Conservation (phyloP, 1,140 invertebrate genomes). For the Plutomurus gul region DNA sequence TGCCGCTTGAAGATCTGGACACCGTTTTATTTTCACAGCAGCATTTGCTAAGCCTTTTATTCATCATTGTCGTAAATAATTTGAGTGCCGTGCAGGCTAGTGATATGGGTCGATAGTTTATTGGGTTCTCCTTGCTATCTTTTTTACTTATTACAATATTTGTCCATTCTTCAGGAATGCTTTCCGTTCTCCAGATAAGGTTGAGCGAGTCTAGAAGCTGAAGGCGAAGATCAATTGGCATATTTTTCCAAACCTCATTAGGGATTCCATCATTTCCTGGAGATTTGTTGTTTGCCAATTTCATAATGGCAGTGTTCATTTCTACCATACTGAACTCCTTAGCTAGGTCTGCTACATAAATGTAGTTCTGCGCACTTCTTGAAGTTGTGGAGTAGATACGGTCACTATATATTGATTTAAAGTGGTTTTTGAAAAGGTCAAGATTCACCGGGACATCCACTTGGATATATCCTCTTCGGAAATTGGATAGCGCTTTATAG, state of each 20-base stretch:
- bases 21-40: not conserved
- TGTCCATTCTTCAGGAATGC: too few relatives aligned
- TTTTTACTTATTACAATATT: not conserved
- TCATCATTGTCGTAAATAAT: not conserved
- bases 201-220: not conserved
- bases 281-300: conserved; percentile 48
- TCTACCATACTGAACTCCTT: too few relatives aligned
- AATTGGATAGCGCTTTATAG: too few relatives aligned
- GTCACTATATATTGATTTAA: too few relatives aligned
- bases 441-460: too few relatives aligned
- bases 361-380: too few relatives aligned
- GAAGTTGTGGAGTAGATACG: too few relatives aligned
- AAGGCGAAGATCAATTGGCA: not conserved
- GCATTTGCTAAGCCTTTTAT: not conserved
- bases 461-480: too few relatives aligned
- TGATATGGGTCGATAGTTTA: conserved; percentile 10
- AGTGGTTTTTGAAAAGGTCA: too few relatives aligned
- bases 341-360: too few relatives aligned
- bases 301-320: conserved; percentile 26
- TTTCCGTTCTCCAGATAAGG: not conserved
- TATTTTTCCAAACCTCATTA: conserved; percentile 46
- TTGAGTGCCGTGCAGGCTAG: not conserved
- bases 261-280: conserved; percentile 50
- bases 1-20: conserved; percentile 30
- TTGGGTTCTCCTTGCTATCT: not conserved